A percentile compares a stretch with the other conserved stretches of the same genome.
These are phyloP conservation scores for Phrynocephalus vlangalii DNA, from an alignment of 2,797 vertebrate genomes.

Conservation along the genomic window DNA sequence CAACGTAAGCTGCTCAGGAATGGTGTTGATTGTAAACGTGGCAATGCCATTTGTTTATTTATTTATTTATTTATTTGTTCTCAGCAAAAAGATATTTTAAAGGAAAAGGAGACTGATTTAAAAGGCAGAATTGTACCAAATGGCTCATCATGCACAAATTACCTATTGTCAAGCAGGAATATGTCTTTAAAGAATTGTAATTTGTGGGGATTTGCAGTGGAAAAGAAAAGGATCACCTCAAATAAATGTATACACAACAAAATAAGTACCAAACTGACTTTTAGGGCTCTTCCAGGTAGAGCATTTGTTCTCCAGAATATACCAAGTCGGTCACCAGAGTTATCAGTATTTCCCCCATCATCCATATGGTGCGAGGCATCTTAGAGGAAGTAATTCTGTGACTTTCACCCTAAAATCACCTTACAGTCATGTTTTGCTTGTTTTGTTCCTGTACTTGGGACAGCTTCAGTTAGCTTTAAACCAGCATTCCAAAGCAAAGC, in stretches of 20 bases:
- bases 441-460: too few relatives aligned
- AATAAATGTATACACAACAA: conserved; percentile 27
- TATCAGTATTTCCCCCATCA: too few relatives aligned
- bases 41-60: conserved; percentile 51
- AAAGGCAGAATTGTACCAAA: conserved; percentile 42
- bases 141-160: conserved; percentile 59
- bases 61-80: conserved; percentile 46
- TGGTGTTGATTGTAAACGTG: conserved; percentile 50
- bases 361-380: too few relatives aligned
- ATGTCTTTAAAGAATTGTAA: conserved; percentile 34
- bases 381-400: too few relatives aligned
- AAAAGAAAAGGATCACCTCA: conserved; percentile 28
- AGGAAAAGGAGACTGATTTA: conserved; percentile 43
- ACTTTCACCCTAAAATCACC: too few relatives aligned
- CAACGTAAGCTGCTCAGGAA: conserved; percentile 47
- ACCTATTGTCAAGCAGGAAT: conserved; percentile 37
- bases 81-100: conserved; percentile 41
- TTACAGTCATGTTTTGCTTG: too few relatives aligned
- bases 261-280: conserved; percentile 36
- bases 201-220: conserved; percentile 43
- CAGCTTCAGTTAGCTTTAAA: too few relatives aligned
- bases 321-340: too few relatives aligned
- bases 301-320: too few relatives aligned
- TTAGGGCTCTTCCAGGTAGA: conserved; percentile 7
- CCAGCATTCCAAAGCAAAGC: too few relatives aligned